Conservation (phyloP, 2,888 invertebrate genomes). For the Zygothrica quintamaculata region DNA sequence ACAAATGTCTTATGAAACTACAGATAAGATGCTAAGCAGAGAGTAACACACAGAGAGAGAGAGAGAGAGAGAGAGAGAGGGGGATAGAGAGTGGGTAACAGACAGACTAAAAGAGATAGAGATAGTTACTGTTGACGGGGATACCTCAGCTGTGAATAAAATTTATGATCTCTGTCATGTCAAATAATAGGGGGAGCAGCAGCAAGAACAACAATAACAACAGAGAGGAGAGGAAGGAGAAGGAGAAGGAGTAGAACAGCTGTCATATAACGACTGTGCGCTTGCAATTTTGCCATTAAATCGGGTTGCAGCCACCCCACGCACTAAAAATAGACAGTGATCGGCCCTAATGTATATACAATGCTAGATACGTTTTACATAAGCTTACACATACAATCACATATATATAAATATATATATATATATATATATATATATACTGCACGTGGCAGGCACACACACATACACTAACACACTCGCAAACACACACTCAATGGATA, state of each 20-base stretch:
- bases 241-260: not conserved
- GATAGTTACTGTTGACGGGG: not conserved
- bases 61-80: not conserved
- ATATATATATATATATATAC: no score
- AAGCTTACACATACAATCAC: not conserved
- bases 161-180: conserved; percentile 39
- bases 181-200: conserved; percentile 1
- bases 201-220: no score
- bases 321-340: conserved; percentile 54
- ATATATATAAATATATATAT: not conserved
- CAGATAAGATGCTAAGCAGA: conserved; percentile 1
- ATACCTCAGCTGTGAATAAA: conserved; percentile 46
- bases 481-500: no score
- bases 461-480: no score
- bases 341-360: no score
- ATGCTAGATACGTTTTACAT: conserved; percentile 47
- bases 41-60: not conserved
- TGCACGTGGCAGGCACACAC: no score
- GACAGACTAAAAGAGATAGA: not conserved
- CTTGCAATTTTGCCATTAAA: conserved; percentile 28
- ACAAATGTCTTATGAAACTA: conserved; percentile 63
- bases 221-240: conserved; percentile 1
- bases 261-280: conserved; percentile 1
- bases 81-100: not conserved
- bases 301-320: conserved; percentile 28